Percentiles rank a stretch among this genome's conserved stretches.
These are phyloP conservation scores for Tricholaema leucomelas DNA, from an alignment of 2,113 vertebrate species.

Conservation along the genomic window DNA sequence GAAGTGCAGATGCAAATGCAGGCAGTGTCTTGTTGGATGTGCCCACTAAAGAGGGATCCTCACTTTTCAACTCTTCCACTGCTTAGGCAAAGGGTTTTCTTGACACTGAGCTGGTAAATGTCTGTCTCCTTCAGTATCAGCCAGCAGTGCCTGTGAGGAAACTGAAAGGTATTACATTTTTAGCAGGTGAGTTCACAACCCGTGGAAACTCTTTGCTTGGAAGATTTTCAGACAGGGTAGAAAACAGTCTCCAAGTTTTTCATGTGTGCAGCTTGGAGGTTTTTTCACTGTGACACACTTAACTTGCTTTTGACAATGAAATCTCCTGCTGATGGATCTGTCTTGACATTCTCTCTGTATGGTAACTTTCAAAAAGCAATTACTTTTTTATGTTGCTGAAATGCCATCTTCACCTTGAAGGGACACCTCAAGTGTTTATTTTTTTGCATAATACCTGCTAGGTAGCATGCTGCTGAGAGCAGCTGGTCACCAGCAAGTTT, in stretches of 20 bases:
- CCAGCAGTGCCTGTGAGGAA: background rate
- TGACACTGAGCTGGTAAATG: background rate
- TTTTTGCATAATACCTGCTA: background rate
- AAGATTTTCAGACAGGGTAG: background rate
- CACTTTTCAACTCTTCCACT: background rate
- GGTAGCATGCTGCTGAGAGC: background rate
- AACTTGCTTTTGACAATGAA: background rate
- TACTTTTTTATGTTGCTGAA: background rate
- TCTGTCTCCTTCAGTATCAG: background rate
- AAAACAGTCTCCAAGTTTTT: background rate
- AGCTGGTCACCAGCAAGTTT: background rate
- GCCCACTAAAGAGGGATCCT: background rate
- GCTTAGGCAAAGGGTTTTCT: background rate
- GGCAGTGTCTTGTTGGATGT: accelerated
- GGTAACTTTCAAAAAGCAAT: background rate
- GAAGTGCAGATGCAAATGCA: background rate
- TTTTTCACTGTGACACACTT: background rate
- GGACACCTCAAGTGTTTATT: too few relatives aligned
- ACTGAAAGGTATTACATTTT: background rate
- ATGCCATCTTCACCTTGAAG: background rate
- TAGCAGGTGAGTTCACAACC: background rate
- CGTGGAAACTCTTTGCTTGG: background rate
- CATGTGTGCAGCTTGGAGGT: background rate
- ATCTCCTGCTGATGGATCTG: background rate
- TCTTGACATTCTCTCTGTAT: background rate